Evolutionary conservation across 2,888 invertebrate genomes (phyloP), one percentile per base, ranked within the genome.

Genomic region (Phyto melanocephala): DNA sequence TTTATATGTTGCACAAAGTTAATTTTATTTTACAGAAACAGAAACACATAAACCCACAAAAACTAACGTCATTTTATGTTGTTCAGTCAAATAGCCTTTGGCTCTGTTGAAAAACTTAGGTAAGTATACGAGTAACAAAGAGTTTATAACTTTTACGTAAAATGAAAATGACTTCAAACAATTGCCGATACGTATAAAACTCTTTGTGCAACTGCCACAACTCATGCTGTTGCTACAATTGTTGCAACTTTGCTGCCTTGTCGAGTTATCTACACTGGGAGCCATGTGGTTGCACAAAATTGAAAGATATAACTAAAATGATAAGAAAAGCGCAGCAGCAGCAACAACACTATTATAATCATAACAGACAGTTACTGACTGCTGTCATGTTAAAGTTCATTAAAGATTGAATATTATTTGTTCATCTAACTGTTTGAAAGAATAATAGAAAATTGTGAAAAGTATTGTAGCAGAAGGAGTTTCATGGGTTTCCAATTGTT

Each of bases 61-160:
- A 13, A 68, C 58, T 52, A 74, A 54, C 8, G 10, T 45, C 37
- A 65, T 45, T 54, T 56, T 15, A 42, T 35, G 68, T 40, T 60
- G 52, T 52, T 81, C 72, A 77, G 56, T 68, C 62, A 77, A 77
- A 81, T 67, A 77, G 81, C 77, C 77, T 60, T 10, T 10, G 62
- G 81, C 72, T 8, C 24, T 52, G 4, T 22, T 13, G 13, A 20
- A n/a, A 50, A 70, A 62, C 37, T 58, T 47, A 54, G 56, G 35
- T 54, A n/a, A n/a, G n/a, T n/a, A n/a, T n/a, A n/a, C n/a, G 65
- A 60, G 40, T 60, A 67, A 60, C 28, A 47, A 56, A 56, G 10
- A 50, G 28, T 58, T 75, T 56, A 76, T 58, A 58, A 67, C 1
- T 45, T 33, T 42, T 15, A 40, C 0, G 3, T 11, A 50, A 65